Evolutionary conservation across 2,113 vertebrate genomes (phyloP).

Genomic region (Trichechus manatus): DNA sequence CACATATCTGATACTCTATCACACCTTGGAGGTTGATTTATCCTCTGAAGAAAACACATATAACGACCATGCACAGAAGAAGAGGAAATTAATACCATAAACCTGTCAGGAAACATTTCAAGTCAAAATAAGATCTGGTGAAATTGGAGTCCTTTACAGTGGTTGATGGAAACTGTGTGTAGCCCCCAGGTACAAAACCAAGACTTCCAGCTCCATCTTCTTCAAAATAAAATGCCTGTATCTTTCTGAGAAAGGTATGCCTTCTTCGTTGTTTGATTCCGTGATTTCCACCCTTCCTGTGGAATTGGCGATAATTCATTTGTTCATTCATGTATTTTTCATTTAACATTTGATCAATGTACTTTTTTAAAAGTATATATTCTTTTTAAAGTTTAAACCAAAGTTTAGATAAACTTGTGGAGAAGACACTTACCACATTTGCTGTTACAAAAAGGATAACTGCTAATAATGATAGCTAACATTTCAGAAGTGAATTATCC

Average conservation of each 20-base stretch:
- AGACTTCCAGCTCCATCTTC: neutral
- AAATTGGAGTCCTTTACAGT: conserved; percentile 67
- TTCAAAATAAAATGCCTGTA: neutral
- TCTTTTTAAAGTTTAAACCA: neutral
- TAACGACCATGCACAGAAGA: conserved; percentile 76
- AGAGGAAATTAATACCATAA: conserved; percentile 88
- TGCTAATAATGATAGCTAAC: neutral
- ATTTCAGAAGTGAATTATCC: neutral
- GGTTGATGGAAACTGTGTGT: conserved; percentile 36
- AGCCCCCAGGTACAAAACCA: neutral
- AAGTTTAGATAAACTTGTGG: neutral
- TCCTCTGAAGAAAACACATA: conserved; percentile 85
- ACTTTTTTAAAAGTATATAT: neutral
- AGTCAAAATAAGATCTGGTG: conserved; percentile 84
- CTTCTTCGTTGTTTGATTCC: neutral
- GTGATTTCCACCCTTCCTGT: neutral
- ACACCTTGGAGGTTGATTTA: conserved; percentile 84
- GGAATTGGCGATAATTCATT: neutral
- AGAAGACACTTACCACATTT: neutral
- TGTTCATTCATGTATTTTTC: neutral
- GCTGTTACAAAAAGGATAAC: neutral
- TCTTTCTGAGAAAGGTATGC: neutral
- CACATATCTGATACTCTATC: conserved; percentile 54
- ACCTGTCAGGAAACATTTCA: conserved; percentile 86
- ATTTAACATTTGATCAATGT: neutral